Conservation (phyloP, 2,113 vertebrate genomes). For the Mus musculus region DNA sequence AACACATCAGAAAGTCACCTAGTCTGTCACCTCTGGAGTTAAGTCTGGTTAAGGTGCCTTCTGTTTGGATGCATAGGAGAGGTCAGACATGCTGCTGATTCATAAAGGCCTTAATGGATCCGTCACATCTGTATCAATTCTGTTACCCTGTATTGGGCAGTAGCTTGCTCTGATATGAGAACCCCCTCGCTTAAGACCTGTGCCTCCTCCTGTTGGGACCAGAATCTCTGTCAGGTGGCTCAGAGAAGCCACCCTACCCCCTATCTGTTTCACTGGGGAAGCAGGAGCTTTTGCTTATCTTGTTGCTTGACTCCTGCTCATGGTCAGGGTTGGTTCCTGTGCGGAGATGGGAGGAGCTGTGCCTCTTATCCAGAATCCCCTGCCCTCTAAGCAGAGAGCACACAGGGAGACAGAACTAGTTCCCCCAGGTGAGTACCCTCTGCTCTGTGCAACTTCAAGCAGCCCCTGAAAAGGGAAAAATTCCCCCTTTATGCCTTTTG, state of each 20-base stretch:
- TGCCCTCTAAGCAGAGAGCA: background rate
- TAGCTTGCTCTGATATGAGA: background rate
- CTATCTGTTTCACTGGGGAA: background rate
- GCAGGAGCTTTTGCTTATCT: background rate
- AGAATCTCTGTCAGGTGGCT: background rate
- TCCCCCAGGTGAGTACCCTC: background rate
- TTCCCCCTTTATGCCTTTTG: background rate
- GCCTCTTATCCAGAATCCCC: background rate
- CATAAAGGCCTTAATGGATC: background rate
- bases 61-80: background rate
- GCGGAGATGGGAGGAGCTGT: background rate
- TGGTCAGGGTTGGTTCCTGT: background rate
- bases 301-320: background rate
- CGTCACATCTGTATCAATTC: background rate
- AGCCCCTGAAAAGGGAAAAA: background rate
- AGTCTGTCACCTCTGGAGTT: background rate
- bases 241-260: background rate
- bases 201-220: background rate
- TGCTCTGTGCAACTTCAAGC: background rate
- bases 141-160: background rate
- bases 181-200: background rate
- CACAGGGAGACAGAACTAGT: background rate
- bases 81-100: background rate
- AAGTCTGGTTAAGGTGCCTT: background rate
- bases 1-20: background rate